Conservation (phyloP, 1,140 invertebrate genomes). For the Latrodectus geometricus region DNA sequence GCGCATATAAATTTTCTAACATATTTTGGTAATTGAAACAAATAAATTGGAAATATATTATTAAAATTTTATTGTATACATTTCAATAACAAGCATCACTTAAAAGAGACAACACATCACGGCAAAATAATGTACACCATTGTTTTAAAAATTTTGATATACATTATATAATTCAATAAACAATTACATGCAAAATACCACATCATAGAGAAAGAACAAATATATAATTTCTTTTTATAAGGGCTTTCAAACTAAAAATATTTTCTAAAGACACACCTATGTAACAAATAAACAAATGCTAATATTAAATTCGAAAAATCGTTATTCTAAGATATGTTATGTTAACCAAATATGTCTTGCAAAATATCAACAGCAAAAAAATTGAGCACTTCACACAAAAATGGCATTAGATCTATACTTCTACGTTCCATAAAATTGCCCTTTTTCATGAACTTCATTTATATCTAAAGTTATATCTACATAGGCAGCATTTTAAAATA, state of each 20-base stretch:
- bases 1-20: no score
- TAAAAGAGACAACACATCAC: slow-evolving; percentile 49
- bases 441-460: slow-evolving; percentile 30
- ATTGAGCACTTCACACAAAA: slow-evolving; percentile 57
- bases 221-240: not conserved
- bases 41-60: not conserved
- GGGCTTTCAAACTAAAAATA: slow-evolving; percentile 13
- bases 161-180: slow-evolving; percentile 31
- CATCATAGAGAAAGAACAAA: slow-evolving; percentile 11
- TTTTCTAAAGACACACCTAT: slow-evolving; percentile 10
- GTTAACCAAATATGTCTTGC: slow-evolving; percentile 30
- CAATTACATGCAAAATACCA: slow-evolving; percentile 34
- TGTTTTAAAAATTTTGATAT: slow-evolving; percentile 22
- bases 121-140: slow-evolving; percentile 50
- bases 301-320: not conserved
- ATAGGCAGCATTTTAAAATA: slow-evolving; percentile 23
- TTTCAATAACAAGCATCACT: slow-evolving; percentile 56
- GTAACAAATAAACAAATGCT: no score
- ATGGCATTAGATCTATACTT: slow-evolving; percentile 43
- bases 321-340: slow-evolving; percentile 50
- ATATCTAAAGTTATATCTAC: slow-evolving; percentile 37
- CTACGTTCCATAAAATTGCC: slow-evolving; percentile 52
- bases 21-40: no score
- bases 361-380: slow-evolving; percentile 50
- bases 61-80: slow-evolving; percentile 58